phyloP scores from a whole-genome alignment of 1,140 invertebrate species.

The Ephestia elutella region DNA sequence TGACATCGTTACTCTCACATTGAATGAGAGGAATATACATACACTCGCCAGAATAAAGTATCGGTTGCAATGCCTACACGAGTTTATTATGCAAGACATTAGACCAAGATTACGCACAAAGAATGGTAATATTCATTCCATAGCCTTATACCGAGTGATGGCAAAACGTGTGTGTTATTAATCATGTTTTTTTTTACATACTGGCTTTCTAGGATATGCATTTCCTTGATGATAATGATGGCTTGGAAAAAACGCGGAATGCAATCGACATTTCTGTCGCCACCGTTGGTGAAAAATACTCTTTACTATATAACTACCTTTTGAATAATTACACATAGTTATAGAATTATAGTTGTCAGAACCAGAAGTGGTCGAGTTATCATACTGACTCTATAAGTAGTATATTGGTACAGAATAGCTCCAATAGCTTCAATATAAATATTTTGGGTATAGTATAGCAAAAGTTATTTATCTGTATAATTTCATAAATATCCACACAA shows the following conservation, averaged over 20 bases:
- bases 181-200: neutral
- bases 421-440: no score
- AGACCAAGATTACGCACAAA: conserved; percentile 14
- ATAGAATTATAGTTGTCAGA: no score
- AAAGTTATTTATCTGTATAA: no score
- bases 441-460: no score
- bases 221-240: neutral
- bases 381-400: no score
- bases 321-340: no score
- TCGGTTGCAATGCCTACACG: neutral
- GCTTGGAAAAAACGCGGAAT: neutral
- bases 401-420: no score
- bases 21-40: conserved; percentile 37
- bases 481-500: no score
- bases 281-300: neutral
- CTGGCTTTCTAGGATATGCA: neutral
- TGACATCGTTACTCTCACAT: conserved; percentile 25
- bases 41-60: conserved; percentile 36
- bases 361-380: no score
- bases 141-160: neutral
- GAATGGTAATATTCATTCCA: conserved; percentile 15
- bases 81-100: conserved; percentile 20
- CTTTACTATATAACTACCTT: neutral
- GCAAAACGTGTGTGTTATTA: neutral
- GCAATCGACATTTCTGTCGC: neutral